Evolutionary conservation across 2,797 vertebrate genomes (phyloP).

Genomic region (Tinamus major): DNA sequence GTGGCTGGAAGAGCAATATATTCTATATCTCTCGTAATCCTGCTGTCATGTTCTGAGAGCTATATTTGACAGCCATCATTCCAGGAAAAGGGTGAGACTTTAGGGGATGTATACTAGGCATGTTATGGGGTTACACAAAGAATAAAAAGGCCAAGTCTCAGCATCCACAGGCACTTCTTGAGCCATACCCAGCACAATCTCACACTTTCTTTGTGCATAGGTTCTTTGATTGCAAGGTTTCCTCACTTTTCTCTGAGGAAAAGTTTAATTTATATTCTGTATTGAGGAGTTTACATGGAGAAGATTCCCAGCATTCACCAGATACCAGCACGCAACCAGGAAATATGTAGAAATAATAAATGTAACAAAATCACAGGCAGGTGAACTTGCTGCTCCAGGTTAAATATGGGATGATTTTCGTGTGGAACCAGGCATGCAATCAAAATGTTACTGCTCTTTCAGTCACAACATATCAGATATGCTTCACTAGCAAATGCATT

Average conservation of each 20-base stretch:
- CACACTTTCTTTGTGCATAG: neutral
- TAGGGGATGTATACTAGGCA: neutral
- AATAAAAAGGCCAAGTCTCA: neutral
- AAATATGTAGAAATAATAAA: accelerated
- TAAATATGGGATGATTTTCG: neutral
- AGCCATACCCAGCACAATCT: neutral
- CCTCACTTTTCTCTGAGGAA: neutral
- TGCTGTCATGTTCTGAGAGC: neutral
- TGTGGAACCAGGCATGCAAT: neutral
- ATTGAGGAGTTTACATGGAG: neutral
- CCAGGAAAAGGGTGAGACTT: neutral
- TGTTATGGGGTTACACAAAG: neutral
- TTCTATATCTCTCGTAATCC: neutral
- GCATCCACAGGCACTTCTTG: neutral
- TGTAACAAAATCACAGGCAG: neutral
- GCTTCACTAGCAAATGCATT: neutral
- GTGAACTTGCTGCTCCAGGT: neutral
- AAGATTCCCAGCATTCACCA: neutral
- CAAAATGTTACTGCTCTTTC: neutral
- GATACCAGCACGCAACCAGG: neutral
- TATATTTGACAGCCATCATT: neutral
- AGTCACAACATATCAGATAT: neutral
- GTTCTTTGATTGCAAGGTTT: neutral
- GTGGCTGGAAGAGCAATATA: neutral
- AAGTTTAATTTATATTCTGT: neutral